Conservation (phyloP, 2,888 invertebrate genomes). For the Spodoptera picta region DNA sequence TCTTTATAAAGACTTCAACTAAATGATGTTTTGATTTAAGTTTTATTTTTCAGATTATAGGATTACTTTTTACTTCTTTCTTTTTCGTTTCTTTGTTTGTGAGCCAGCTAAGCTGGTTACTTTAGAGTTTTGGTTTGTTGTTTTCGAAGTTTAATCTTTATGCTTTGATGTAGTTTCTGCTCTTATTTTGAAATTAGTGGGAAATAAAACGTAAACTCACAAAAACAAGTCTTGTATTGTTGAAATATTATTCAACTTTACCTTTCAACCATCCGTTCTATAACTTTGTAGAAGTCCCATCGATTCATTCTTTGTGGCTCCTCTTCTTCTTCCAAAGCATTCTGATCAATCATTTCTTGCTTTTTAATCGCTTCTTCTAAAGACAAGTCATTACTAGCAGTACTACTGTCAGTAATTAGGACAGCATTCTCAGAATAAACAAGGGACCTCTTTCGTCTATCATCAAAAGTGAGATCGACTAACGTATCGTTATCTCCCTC, state of each 20-base stretch:
- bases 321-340: conserved; percentile 65
- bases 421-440: conserved; percentile 78
- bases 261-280: conserved; percentile 89
- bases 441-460: conserved; percentile 74
- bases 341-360: conserved; percentile 83
- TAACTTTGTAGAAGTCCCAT: conserved; percentile 91
- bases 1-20: conserved; percentile 48
- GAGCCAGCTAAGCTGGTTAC: conserved; percentile 12
- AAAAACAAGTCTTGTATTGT: no score
- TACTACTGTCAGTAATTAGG: conserved; percentile 59
- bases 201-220: no score
- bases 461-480: conserved; percentile 81
- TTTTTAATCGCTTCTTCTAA: conserved; percentile 83
- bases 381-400: conserved; percentile 69
- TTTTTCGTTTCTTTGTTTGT: conserved; percentile 24
- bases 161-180: conserved; percentile 16
- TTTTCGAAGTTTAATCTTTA: conserved; percentile 27
- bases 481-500: conserved; percentile 74
- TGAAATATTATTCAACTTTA: conserved; percentile 59
- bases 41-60: conserved; percentile 14
- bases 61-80: conserved; percentile 7
- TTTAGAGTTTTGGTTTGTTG: conserved; percentile 25
- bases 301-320: conserved; percentile 84
- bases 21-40: conserved; percentile 45
- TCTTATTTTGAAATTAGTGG: conserved; percentile 1